Base-by-base conservation (phyloP, 1,140 invertebrate genomes). In the Odontomachus brunneus region DNA sequence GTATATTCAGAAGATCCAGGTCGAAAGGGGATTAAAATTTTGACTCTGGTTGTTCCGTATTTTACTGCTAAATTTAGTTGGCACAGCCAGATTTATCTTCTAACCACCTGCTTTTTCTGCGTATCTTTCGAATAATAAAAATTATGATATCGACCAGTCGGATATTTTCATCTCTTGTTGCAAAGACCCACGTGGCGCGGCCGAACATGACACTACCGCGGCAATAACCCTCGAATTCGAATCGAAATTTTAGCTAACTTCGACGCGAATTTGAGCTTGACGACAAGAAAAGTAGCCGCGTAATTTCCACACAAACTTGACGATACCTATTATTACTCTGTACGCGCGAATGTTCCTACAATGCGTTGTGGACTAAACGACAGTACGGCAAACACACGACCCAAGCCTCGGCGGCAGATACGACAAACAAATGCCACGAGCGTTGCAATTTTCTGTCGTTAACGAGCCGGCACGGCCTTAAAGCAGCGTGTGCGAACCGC, bases 391-490 rank as follows among this genome's bases (percentile, higher is more conserved):
- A 44, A 44, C 38, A 44, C 38, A 44, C 3, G 38, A 44, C 38
- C 3, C 38, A 7, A 44, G 38, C 38, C 38, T 44, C 38, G 38
- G 38, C 38, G 38, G 38, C 38, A 57, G 29, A 74, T 63, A 87
- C 67, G 82, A 76, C 82, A 88, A 83, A 88, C 86, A 85, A 87
- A 88, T 84, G 66, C 72, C 51, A 69, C 60, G 17, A 82, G 74
- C 73, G 74, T 55, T 60, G 86, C 78, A 84, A 88, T 88, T 88
- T 88, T 78, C 84, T 63, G 83, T 82, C 86, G 86, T 88, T 82
- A 87, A 84, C 86, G 82, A 85, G 4, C 29, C 55, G 71, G 26
- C 65, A 11, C 65, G 69, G 51, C 26, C 24, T 72, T 53, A 49
- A 57, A 74, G 22, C 51, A 29, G 65, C 60, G 51, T 69, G 72